phyloP scores from a whole-genome alignment of 2,113 vertebrate genomes.

The Aphyosemion australe region DNA sequence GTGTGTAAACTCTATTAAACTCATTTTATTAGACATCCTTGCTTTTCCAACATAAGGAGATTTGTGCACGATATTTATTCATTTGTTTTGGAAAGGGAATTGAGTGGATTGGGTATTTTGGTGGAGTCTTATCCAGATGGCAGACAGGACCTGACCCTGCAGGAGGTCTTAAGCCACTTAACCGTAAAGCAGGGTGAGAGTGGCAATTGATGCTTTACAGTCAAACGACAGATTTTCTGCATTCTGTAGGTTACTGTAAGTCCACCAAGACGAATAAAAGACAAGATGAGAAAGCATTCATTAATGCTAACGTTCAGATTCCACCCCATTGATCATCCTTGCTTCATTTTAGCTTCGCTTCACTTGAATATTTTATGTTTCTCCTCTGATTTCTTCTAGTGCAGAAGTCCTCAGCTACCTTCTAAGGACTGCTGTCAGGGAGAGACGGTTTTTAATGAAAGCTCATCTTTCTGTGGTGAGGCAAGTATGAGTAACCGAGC shows the following conservation, averaged over 20 bases:
- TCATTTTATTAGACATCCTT: not conserved
- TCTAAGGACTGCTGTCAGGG: slow-evolving; percentile 11
- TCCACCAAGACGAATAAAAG: not conserved
- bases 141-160: slow-evolving; percentile 56
- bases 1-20: slow-evolving; percentile 49
- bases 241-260: too few relatives aligned
- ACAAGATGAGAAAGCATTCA: not conserved
- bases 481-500: slow-evolving; percentile 56
- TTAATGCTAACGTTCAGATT: too few relatives aligned
- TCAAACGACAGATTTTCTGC: slow-evolving; percentile 17
- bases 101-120: slow-evolving; percentile 20
- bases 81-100: slow-evolving; percentile 17
- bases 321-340: not conserved
- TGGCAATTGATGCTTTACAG: slow-evolving; percentile 29
- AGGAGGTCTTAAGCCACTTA: slow-evolving; percentile 68
- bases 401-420: slow-evolving; percentile 7
- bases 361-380: too few relatives aligned
- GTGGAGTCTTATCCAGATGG: slow-evolving; percentile 59
- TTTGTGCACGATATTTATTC: not conserved
- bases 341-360: not conserved
- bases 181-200: slow-evolving; percentile 49
- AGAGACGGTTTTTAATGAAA: slow-evolving; percentile 40
- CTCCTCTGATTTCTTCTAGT: slow-evolving; percentile 9
- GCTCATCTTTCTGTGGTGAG: slow-evolving; percentile 43
- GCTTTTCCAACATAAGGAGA: too few relatives aligned